phyloP scores from a whole-genome alignment of 2,797 vertebrate genomes.

The Trachops cirrhosus region DNA sequence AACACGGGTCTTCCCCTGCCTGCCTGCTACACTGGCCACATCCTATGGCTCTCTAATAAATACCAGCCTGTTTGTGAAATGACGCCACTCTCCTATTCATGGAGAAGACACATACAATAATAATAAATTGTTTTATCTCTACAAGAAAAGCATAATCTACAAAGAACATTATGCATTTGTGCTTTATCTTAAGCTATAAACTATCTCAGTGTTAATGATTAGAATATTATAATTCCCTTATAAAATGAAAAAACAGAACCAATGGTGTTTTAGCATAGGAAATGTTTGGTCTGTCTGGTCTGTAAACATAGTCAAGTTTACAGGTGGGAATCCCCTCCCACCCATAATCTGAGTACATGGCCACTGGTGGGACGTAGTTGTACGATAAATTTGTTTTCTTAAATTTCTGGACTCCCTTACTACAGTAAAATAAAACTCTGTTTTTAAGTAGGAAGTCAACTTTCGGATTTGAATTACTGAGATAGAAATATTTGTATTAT shows the following conservation, averaged over 20 bases:
- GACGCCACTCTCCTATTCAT: background rate
- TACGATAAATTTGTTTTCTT: background rate
- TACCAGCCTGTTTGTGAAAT: background rate
- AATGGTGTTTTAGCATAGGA: background rate
- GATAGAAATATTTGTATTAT: background rate
- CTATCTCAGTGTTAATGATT: background rate
- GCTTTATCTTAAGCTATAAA: background rate
- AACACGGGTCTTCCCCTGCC: background rate
- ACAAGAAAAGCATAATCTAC: background rate
- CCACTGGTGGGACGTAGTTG: background rate
- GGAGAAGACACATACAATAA: background rate
- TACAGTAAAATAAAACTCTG: background rate
- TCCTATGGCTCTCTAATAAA: background rate
- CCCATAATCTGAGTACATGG: background rate
- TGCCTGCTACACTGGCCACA: rapidly evolving
- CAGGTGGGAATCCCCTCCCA: rapidly evolving
- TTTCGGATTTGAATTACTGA: background rate
- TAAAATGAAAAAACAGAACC: background rate
- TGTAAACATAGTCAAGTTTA: background rate
- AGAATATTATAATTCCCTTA: background rate
- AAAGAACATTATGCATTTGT: background rate
- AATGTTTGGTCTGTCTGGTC: background rate
- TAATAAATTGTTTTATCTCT: background rate
- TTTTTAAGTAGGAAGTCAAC: background rate
- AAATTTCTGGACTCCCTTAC: background rate